These are phyloP conservation scores for Polylopha cassiicola DNA, from an alignment of 2,888 invertebrate genomes.

Conservation along the genomic window DNA sequence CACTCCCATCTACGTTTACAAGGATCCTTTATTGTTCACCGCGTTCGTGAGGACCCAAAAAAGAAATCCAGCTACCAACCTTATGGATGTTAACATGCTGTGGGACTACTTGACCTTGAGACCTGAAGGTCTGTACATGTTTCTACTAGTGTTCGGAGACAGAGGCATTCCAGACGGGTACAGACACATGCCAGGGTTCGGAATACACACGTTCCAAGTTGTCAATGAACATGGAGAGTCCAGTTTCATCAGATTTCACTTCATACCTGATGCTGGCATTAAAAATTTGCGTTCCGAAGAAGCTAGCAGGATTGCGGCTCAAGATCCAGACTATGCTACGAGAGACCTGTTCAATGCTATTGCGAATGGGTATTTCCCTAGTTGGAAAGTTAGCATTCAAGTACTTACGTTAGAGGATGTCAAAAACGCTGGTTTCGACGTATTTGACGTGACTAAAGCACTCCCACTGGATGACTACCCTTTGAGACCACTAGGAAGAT, in stretches of 20 bases:
- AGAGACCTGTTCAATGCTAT: slow-evolving; percentile 92
- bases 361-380: slow-evolving; percentile 80
- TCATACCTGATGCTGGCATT: slow-evolving; percentile 91
- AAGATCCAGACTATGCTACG: slow-evolving; percentile 91
- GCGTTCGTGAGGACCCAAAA: slow-evolving; percentile 96
- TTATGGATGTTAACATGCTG: slow-evolving; percentile 91
- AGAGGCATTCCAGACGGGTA: slow-evolving; percentile 93
- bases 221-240: slow-evolving; percentile 83
- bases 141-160: slow-evolving; percentile 88
- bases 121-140: slow-evolving; percentile 91
- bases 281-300: slow-evolving; percentile 81
- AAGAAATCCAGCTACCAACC: slow-evolving; percentile 89
- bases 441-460: slow-evolving; percentile 93
- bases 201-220: slow-evolving; percentile 92
- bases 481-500: slow-evolving; percentile 86
- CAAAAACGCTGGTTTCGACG: slow-evolving; percentile 85
- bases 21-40: slow-evolving; percentile 91
- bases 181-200: slow-evolving; percentile 94
- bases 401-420: slow-evolving; percentile 90
- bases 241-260: slow-evolving; percentile 91
- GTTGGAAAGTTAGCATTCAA: slow-evolving; percentile 88
- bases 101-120: slow-evolving; percentile 93
- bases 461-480: slow-evolving; percentile 88
- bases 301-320: slow-evolving; percentile 80
- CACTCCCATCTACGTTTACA: slow-evolving; percentile 91